Evolutionary conservation across 1,140 invertebrate species (phyloP).

Genomic region (Drosophila grimshawi): DNA sequence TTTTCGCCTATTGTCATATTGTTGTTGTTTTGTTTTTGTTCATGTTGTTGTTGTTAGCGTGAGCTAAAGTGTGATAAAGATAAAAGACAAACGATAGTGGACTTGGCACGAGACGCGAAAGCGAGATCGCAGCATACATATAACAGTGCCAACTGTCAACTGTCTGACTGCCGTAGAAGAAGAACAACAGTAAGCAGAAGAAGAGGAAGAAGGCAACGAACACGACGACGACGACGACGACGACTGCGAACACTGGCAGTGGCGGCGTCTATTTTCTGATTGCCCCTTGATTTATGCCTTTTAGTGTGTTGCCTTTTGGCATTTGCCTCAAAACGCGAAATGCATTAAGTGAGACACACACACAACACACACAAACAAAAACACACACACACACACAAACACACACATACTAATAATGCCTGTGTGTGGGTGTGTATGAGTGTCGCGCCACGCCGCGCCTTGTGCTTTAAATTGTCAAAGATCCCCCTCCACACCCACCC

Average conservation of each 20-base stretch:
- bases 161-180: not conserved
- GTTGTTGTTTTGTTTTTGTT: slow-evolving; percentile 8
- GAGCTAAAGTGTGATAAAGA: slow-evolving; percentile 34
- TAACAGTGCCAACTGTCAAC: not conserved
- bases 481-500: not conserved
- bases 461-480: slow-evolving; percentile 59
- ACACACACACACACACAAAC: slow-evolving; percentile 9
- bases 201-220: slow-evolving; percentile 1
- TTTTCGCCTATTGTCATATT: slow-evolving; percentile 20
- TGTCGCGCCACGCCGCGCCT: slow-evolving; percentile 56
- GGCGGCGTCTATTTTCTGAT: slow-evolving; percentile 43
- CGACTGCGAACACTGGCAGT: slow-evolving; percentile 10
- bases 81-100: slow-evolving; percentile 14
- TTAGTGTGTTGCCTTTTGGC: slow-evolving; percentile 11
- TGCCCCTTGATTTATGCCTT: slow-evolving; percentile 59
- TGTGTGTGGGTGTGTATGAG: slow-evolving; percentile 44
- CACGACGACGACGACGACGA: slow-evolving; percentile 1
- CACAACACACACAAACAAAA: slow-evolving; percentile 2
- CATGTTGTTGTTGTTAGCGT: slow-evolving; percentile 8
- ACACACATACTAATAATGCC: not conserved
- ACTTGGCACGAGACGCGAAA: slow-evolving; percentile 30
- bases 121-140: slow-evolving; percentile 23
- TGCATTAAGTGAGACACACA: slow-evolving; percentile 54
- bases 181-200: slow-evolving; percentile 17
- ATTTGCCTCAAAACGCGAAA: slow-evolving; percentile 40